A percentile compares a stretch with the other conserved stretches of the same genome.
These are phyloP conservation scores for Anhinga anhinga DNA, from an alignment of 2,113 vertebrate genomes.

Conservation along the genomic window DNA sequence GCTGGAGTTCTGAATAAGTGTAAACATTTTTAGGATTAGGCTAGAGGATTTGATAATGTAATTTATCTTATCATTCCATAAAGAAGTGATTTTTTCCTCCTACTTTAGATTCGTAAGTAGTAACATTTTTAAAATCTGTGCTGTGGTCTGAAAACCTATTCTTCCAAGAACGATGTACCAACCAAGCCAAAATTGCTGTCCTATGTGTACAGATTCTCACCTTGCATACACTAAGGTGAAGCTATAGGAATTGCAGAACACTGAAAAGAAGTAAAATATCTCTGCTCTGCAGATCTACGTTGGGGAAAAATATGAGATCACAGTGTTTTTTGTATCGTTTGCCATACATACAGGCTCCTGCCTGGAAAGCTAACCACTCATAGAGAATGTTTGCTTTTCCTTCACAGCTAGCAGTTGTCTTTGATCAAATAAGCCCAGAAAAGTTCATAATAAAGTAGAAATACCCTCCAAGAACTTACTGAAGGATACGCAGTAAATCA, in stretches of 20 bases:
- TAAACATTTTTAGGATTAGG: not conserved
- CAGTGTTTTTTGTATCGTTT: not conserved
- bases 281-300: not conserved
- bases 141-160: not conserved
- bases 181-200: not conserved
- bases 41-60: not conserved
- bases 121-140: not conserved
- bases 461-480: not conserved
- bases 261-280: not conserved
- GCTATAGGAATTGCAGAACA: not conserved
- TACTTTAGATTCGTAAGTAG: not conserved
- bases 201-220: not conserved
- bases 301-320: not conserved
- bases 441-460: not conserved
- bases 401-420: not conserved
- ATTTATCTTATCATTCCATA: not conserved
- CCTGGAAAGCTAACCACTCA: not conserved
- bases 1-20: not conserved
- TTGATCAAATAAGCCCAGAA: not conserved
- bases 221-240: not conserved
- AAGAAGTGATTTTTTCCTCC: not conserved
- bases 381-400: not conserved
- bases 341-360: not conserved
- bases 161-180: not conserved
- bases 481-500: not conserved